Conservation (phyloP, 2,113 vertebrate genomes). For the Callithrix jacchus region DNA sequence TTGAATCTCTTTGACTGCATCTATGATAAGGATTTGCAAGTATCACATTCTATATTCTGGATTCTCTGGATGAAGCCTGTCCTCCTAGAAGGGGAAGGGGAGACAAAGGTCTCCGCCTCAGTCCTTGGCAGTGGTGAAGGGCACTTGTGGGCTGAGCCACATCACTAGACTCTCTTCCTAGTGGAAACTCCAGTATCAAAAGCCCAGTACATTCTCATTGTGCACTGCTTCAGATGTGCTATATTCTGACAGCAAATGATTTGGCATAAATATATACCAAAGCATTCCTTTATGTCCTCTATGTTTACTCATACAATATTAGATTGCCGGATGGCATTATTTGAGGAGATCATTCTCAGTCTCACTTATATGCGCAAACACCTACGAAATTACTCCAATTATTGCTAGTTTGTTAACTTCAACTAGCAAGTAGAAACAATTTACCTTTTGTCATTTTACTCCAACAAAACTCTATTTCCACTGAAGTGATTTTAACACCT, state of each 20-base stretch:
- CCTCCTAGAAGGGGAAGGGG: not conserved
- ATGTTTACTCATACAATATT: not conserved
- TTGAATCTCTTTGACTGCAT: not conserved
- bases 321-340: not conserved
- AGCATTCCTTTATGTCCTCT: not conserved
- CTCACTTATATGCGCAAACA: not conserved
- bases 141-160: rapidly evolving
- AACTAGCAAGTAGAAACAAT: constrained; percentile 56
- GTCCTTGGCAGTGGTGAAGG: not conserved
- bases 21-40: not conserved
- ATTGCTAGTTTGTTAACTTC: constrained; percentile 61
- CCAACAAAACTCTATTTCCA: constrained; percentile 54
- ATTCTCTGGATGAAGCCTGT: no score
- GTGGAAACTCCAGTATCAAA: not conserved
- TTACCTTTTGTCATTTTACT: constrained; percentile 59
- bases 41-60: not conserved
- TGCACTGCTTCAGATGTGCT: rapidly evolving
- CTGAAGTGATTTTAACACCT: constrained; percentile 71
- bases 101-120: no score
- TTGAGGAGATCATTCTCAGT: not conserved
- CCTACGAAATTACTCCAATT: not conserved
- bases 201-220: not conserved
- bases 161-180: not conserved
- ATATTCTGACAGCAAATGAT: not conserved
- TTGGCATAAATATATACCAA: not conserved